Percentiles rank a stretch among this genome's conserved stretches.
Conservation (phyloP, 2,113 vertebrate species). For the Chionodraco myersi region DNA sequence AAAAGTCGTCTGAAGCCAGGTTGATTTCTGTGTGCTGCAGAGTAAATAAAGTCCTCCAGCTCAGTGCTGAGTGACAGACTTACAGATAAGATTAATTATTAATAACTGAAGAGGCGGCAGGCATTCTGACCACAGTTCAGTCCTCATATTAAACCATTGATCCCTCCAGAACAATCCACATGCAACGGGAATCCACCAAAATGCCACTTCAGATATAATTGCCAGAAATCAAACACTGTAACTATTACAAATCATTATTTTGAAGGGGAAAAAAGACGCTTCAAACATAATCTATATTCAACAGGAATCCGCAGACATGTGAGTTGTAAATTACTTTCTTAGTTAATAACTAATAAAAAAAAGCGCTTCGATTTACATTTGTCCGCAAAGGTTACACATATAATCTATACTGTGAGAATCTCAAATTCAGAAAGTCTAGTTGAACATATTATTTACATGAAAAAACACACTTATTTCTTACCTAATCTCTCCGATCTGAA, state of each 20-base stretch:
- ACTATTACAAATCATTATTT: background rate
- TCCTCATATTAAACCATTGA: background rate
- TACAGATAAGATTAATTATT: background rate
- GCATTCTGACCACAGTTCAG: background rate
- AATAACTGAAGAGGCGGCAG: background rate
- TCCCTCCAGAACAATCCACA: background rate
- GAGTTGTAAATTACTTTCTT: too few species aligned
- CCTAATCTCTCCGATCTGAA: conserved; percentile 28
- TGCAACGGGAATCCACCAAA: background rate
- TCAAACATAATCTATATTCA: too few species aligned
- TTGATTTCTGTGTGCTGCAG: background rate
- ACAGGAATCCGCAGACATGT: too few species aligned
- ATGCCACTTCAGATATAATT: background rate
- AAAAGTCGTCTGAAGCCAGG: too few species aligned
- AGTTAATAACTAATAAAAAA: too few species aligned
- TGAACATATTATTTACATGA: too few species aligned
- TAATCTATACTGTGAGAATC: too few species aligned
- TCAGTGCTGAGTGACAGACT: background rate
- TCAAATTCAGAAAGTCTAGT: too few species aligned
- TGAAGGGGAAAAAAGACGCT: background rate
- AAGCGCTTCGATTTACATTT: too few species aligned
- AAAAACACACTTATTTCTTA: conserved; percentile 19
- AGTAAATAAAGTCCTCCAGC: background rate
- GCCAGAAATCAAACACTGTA: background rate
- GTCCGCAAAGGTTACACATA: too few species aligned